Conservation (phyloP, 2,888 invertebrate species). For the Tetramorium bicarinatum region DNA sequence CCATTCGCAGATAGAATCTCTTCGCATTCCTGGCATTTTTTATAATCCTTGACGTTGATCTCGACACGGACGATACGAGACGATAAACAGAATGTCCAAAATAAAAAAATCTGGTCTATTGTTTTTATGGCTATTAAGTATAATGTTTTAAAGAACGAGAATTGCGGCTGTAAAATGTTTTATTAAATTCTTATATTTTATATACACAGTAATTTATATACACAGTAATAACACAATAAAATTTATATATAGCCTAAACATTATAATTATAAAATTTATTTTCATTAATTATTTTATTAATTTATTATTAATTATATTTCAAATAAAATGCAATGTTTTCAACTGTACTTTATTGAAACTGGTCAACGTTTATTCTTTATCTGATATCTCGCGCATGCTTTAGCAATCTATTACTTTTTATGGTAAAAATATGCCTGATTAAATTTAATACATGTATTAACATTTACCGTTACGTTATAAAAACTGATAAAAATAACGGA, state of each 20-base stretch:
- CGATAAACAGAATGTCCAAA: conserved; percentile 9
- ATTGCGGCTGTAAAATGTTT: not conserved
- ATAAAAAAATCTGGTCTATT: conserved; percentile 13
- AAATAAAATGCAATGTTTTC: not conserved
- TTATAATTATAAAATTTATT: conserved; percentile 2
- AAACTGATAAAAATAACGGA: not conserved
- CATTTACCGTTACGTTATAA: not conserved
- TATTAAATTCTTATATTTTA: not conserved
- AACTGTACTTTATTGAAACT: not conserved
- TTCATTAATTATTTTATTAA: not conserved
- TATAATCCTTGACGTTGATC: conserved; percentile 55
- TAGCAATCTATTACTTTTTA: not conserved
- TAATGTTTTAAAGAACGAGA: not conserved
- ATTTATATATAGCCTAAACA: not conserved
- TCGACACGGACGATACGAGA: conserved; percentile 13
- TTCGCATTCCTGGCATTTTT: conserved; percentile 49
- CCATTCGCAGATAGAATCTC: conserved; percentile 63
- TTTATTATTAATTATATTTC: not conserved
- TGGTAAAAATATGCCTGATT: not conserved
- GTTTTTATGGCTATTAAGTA: conserved; percentile 1
- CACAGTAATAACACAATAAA: not conserved
- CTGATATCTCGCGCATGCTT: not conserved
- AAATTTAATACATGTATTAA: not conserved
- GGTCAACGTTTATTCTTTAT: not conserved
- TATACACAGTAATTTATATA: too few species aligned